A percentile compares a stretch with the other conserved stretches of the same genome.
phyloP scores from a whole-genome alignment of 2,888 invertebrate genomes.

The Dexiosoma caninum region DNA sequence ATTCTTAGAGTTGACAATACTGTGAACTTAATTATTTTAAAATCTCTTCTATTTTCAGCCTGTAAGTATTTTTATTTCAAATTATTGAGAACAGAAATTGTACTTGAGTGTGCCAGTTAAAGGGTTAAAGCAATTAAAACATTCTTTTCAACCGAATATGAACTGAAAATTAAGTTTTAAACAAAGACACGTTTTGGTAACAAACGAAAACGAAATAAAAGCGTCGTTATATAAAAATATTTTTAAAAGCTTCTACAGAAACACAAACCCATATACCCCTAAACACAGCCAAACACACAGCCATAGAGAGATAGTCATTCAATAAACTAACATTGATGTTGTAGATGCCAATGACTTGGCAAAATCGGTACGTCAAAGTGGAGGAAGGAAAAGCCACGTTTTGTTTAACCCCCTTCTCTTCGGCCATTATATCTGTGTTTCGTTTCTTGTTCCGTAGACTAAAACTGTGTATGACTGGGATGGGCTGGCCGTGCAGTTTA shows the following conservation, averaged over 20 bases:
- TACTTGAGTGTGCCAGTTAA: no score
- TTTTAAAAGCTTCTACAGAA: neutral
- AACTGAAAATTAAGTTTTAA: slow-evolving; percentile 37
- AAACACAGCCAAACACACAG: neutral
- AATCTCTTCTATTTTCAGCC: no score
- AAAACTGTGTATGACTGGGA: neutral
- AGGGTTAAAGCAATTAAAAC: slow-evolving; percentile 6
- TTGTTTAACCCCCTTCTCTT: neutral
- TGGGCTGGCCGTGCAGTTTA: neutral
- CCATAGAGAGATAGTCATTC: neutral
- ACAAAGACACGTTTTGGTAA: slow-evolving; percentile 43
- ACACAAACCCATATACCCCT: neutral
- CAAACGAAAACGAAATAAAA: slow-evolving; percentile 27
- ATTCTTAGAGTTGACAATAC: no score
- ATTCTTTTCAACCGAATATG: slow-evolving; percentile 12
- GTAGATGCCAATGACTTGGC: slow-evolving; percentile 54
- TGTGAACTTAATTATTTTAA: no score
- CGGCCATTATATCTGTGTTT: neutral
- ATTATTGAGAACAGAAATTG: no score
- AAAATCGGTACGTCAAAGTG: slow-evolving; percentile 30
- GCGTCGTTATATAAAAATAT: neutral
- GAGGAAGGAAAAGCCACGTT: slow-evolving; percentile 36
- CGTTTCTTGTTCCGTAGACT: neutral
- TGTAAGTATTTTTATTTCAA: no score
- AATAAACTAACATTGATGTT: slow-evolving; percentile 22